Base-by-base conservation (phyloP, 2,888 invertebrate species). In the Onthophagus sagittarius region DNA sequence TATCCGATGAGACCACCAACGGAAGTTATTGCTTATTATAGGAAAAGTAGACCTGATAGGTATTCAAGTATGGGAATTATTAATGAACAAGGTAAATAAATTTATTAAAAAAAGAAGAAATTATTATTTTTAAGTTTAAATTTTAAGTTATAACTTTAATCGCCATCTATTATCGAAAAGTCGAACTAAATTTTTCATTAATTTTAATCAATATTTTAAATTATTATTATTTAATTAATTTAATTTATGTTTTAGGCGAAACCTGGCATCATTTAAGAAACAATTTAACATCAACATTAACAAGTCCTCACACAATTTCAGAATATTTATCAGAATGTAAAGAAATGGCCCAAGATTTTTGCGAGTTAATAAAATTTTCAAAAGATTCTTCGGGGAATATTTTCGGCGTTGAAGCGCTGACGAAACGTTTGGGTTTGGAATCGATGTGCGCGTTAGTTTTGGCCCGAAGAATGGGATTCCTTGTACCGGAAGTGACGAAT, bases 1-100 rank as follows among this genome's bases (percentile, higher is more conserved):
- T 91, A 91, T 80, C 95, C 95, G 0, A 89, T 93, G 79, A 88
- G 96, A 14, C 95, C 96, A 9, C 93, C 94, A 39, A 94, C 94
- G 0, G 94, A 94, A 85, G 93, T 94, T 77, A 91, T 94, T 23
- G 91, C 92, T 69, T 88, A 90, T 79, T 95, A 95, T 85, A 87
- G 95, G 33, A 88, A 86, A 72, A 90, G 90, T 64, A 87, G 92
- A 14, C 93, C 92, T 0, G 95, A 95, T 81, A 88, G 93, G 82
- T 96, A 95, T 83, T 91, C 93, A 33, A 94, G 92, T 77, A 89
- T 91, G 23, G 95, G 96, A 77, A 88, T 96, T 71, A 93, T 93
- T 33, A 95, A 95, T 83, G 94, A 94, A 92, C 94, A 87, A 90
- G 93, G 89, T 82, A 76, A 79, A 23, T 2, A 23, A 3, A 23